phyloP scores from a whole-genome alignment of 2,888 invertebrate genomes.

The Chalcosyrphus nemorum region DNA sequence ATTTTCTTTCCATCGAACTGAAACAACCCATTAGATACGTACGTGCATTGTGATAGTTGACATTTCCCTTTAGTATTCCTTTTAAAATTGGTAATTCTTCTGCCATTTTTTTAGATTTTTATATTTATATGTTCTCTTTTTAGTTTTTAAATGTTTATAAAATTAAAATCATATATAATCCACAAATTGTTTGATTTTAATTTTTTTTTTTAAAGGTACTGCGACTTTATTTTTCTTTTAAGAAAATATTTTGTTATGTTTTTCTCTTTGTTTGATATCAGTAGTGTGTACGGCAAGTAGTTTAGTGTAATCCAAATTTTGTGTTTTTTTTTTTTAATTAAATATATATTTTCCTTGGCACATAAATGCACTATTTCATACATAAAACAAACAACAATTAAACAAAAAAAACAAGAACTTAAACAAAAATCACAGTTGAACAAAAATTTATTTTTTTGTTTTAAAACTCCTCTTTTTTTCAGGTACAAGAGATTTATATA shows the following conservation, averaged over 20 bases:
- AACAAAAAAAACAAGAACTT: conserved; percentile 55
- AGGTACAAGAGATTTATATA: conserved; percentile 61
- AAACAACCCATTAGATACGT: conserved; percentile 83
- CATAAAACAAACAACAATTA: conserved; percentile 36
- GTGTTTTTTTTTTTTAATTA: conserved; percentile 11
- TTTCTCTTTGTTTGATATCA: conserved; percentile 59
- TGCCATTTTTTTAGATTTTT: conserved; percentile 85
- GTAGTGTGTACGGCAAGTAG: conserved; percentile 45
- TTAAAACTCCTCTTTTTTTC: conserved; percentile 49
- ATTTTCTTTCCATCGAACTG: too few species aligned
- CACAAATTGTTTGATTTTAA: conserved; percentile 73
- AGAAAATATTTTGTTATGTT: conserved; percentile 9
- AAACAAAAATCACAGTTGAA: conserved; percentile 70
- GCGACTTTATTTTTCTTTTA: conserved; percentile 71
- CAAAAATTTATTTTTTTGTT: conserved; percentile 53
- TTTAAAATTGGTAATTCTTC: conserved; percentile 95
- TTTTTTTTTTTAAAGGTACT: conserved; percentile 67
- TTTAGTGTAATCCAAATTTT: conserved; percentile 48
- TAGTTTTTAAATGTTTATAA: background rate
- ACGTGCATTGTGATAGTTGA: conserved; percentile 97
- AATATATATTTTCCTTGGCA: conserved; percentile 47
- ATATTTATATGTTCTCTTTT: conserved; percentile 5
- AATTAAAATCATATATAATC: conserved; percentile 73
- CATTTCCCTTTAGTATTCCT: conserved; percentile 94
- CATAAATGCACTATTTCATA: conserved; percentile 52